These are phyloP conservation scores for Platysternon megacephalum DNA, from an alignment of 2,113 vertebrate species.

Conservation along the genomic window DNA sequence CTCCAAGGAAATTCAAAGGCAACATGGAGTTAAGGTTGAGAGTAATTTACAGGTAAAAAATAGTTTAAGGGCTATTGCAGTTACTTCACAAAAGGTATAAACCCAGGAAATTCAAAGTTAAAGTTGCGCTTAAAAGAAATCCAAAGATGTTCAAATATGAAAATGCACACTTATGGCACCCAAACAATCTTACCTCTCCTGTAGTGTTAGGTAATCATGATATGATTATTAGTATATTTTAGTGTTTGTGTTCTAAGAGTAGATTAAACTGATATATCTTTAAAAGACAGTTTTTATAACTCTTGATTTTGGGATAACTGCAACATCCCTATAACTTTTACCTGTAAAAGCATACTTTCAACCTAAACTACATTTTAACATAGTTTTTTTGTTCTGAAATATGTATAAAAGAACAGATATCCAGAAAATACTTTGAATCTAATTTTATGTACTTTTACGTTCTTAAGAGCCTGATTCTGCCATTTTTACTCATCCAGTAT, in stretches of 20 bases:
- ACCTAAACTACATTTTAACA: background rate
- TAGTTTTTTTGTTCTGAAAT: background rate
- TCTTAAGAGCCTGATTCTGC: background rate
- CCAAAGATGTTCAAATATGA: background rate
- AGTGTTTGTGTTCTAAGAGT: background rate
- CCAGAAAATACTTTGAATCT: background rate
- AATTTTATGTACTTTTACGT: background rate
- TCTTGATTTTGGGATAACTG: background rate
- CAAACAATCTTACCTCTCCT: background rate
- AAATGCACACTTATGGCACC: background rate
- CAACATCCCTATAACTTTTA: background rate
- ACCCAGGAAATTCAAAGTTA: background rate
- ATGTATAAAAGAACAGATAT: background rate
- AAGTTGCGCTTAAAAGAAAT: background rate
- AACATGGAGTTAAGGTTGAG: background rate
- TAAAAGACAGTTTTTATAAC: background rate
- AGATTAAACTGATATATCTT: background rate
- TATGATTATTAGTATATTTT: background rate
- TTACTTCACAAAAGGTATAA: background rate
- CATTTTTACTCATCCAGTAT: background rate
- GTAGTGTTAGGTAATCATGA: background rate
- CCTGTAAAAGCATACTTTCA: background rate
- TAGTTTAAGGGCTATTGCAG: background rate
- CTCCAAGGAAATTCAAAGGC: background rate
- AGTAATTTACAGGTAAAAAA: background rate